phyloP scores from a whole-genome alignment of 2,888 invertebrate species.

The Zonitis immaculata region DNA sequence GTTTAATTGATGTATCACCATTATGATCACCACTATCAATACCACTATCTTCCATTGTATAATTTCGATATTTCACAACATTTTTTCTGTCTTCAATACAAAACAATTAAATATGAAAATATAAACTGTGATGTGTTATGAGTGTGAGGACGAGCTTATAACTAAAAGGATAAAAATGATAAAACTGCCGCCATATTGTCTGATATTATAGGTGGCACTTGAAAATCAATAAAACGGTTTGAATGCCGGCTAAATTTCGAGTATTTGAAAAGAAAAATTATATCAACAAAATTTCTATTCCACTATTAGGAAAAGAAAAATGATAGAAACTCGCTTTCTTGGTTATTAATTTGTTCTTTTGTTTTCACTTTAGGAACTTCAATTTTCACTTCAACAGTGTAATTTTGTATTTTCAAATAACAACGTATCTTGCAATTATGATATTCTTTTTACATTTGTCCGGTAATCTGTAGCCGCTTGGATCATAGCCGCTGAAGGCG shows the following conservation, averaged over 20 bases:
- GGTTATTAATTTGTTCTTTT: too few relatives aligned
- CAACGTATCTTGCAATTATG: too few relatives aligned
- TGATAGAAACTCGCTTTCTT: too few relatives aligned
- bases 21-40: conserved; percentile 52
- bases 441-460: too few relatives aligned
- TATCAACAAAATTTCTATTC: too few relatives aligned
- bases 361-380: too few relatives aligned
- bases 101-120: conserved; percentile 6
- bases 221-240: conserved; percentile 33
- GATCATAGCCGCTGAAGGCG: too few relatives aligned
- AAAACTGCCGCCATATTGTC: conserved; percentile 15
- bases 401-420: too few relatives aligned
- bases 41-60: conserved; percentile 53
- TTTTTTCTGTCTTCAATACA: too few relatives aligned
- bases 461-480: too few relatives aligned
- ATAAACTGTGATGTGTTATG: not conserved
- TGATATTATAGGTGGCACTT: conserved; percentile 11
- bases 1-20: conserved; percentile 42
- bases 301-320: too few relatives aligned
- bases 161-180: conserved; percentile 9
- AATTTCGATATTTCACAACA: conserved; percentile 1
- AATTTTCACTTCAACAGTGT: too few relatives aligned
- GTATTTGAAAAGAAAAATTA: conserved; percentile 5
- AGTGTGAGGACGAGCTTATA: not conserved
- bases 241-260: conserved; percentile 16